A percentile compares a stretch with the other conserved stretches of the same genome.
Conservation (phyloP, 2,888 invertebrate genomes). For the Sinodicranocentrus sp. region DNA sequence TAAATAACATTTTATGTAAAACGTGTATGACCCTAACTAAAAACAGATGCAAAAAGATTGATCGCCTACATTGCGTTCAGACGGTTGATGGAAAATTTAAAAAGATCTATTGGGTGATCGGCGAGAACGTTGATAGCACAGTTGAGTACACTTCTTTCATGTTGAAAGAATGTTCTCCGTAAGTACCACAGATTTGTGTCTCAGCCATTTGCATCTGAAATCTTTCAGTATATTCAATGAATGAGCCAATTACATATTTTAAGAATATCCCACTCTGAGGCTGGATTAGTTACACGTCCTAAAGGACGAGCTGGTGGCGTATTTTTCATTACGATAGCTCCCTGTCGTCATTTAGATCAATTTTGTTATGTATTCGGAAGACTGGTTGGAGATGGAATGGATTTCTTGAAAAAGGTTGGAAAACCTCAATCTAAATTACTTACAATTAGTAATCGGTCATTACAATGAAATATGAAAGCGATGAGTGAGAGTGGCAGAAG, state of each 20-base stretch:
- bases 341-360: constrained; percentile 50
- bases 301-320: constrained; percentile 47
- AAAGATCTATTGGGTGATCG: constrained; percentile 55
- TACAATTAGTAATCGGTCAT: no score
- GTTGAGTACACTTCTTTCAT: constrained; percentile 46
- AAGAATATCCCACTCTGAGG: constrained; percentile 55
- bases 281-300: constrained; percentile 49
- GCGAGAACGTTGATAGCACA: constrained; percentile 43
- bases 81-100: constrained; percentile 41
- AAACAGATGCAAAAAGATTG: constrained; percentile 57
- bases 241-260: neutral
- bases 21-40: neutral
- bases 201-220: no score
- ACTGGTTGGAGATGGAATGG: constrained; percentile 34
- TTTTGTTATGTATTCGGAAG: constrained; percentile 59
- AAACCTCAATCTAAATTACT: no score
- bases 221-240: no score
- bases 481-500: no score
- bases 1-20: neutral
- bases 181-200: no score
- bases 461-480: no score
- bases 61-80: constrained; percentile 51
- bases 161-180: constrained; percentile 44
- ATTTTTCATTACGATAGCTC: constrained; percentile 60
- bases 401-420: constrained; percentile 37